Evolutionary conservation across 92 coral and sea anemone genomes (phyloP), one percentile per base, ranked within the genome.

Genomic region (Metridium senile): DNA sequence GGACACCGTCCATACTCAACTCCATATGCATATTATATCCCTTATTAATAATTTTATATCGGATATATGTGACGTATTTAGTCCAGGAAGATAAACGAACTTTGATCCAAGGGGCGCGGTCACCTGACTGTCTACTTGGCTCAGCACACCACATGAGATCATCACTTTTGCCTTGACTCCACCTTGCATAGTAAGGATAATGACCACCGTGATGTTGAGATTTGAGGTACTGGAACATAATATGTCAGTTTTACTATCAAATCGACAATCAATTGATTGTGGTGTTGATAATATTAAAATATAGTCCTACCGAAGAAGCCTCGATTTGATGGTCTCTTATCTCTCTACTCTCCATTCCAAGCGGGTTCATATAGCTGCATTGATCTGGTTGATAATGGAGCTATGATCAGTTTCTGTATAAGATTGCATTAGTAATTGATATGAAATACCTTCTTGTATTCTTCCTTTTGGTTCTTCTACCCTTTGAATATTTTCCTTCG

Each of bases 261-360:
- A n/a, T n/a, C n/a, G n/a, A n/a, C n/a, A n/a, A n/a, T n/a, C n/a
- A n/a, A n/a, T n/a, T n/a, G n/a, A n/a, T n/a, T n/a, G n/a, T n/a
- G n/a, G n/a, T n/a, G n/a, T n/a, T n/a, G n/a, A n/a, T n/a, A n/a
- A n/a, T n/a, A n/a, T n/a, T n/a, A n/a, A n/a, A n/a, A n/a, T n/a
- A n/a, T n/a, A n/a, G n/a, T 54, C 59, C 21, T 70, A 79, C 84
- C 70, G 84, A 79, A 2, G 84, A 79, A 1, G 84, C 84, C 49
- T 79, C 76, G 32, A 79, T 79, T n/a, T 79, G 84, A 19, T 70
- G 26, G 61, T 79, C 84, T 23, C 54, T 79, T 26, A 79, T 79
- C 43, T 33, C 71, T 6, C 76, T 74, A 34, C 58, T 20, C 76
- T 79, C 76, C 84, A 79, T 79, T n/a, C 84, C 84, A 11, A 79